Evolutionary conservation across 2,888 invertebrate species (phyloP), one percentile per base, ranked within the genome.

Genomic region (Heterodera filipjevi): DNA sequence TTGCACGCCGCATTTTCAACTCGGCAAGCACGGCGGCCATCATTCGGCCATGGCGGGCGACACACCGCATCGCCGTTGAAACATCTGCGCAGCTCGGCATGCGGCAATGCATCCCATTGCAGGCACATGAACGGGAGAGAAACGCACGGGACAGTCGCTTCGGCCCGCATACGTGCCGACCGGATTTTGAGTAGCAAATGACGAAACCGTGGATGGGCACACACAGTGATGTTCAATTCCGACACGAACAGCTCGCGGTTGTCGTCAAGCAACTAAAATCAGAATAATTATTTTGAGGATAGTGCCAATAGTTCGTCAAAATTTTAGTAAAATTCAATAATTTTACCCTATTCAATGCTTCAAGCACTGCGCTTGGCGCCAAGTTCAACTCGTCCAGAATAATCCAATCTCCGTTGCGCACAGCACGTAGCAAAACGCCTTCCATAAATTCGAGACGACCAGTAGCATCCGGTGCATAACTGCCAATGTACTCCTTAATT

Each of bases 131-230:
- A 99, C 98, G 92, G 90, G 99, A 99, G 86, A 97, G 93, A 88
- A 99, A 98, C 0, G 99, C 99, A 83, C 98, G 92, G 0, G 98
- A 98, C 8, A 99, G 90, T n/a, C 92, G 90, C 91, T 96, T 99
- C 99, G 92, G 0, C 99, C 99, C 1, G 97, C 98, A 88, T 99
- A 99, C 0, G 94, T 90, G 10, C 91, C 91, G 0, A 98, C 96
- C 2, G 99, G 99, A 91, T 99, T 99, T 91, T 99, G 99, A 0
- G 99, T 99, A 0, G 99, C 99, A 90, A 99, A 99, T 0, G 91
- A 93, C 96, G 95, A 89, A 99, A 99, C 87, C 94, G 93, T 0
- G 93, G 93, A 91, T 99, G 94, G 0, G 99, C 99, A 91, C 93
- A 94, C 0, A 99, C 93, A 0, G 93, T 92, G 86, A 94, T 93